Conservation (phyloP, 2,888 invertebrate species). For the Synanthedon tipuliformis region DNA sequence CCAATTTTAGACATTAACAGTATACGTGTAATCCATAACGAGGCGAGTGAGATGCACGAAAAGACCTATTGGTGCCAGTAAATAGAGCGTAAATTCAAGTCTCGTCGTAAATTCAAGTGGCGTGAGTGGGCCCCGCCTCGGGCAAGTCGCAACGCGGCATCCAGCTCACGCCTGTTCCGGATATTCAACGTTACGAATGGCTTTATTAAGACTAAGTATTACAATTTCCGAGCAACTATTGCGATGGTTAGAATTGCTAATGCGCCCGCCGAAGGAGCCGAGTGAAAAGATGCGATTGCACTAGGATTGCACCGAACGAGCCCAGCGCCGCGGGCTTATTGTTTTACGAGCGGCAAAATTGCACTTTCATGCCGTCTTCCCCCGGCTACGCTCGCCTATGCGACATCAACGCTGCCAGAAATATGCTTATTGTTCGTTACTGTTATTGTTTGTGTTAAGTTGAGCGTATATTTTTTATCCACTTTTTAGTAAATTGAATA, state of each 20-base stretch:
- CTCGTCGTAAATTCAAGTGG: slow-evolving; percentile 38
- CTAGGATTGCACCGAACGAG: slow-evolving; percentile 44
- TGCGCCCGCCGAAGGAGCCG: slow-evolving; percentile 38
- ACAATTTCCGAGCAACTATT: slow-evolving; percentile 59
- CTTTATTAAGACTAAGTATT: slow-evolving; percentile 67
- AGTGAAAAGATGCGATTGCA: slow-evolving; percentile 61
- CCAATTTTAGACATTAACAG: too few species aligned
- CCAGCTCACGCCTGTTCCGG: slow-evolving; percentile 44
- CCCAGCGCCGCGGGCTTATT: slow-evolving; percentile 23
- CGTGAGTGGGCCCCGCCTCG: slow-evolving; percentile 29
- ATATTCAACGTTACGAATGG: slow-evolving; percentile 59
- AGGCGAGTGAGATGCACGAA: neutral
- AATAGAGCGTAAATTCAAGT: too few species aligned
- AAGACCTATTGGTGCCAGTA: neutral
- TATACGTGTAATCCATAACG: neutral
- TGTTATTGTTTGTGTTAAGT: slow-evolving; percentile 3
- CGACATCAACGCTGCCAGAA: slow-evolving; percentile 16
- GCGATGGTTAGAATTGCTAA: slow-evolving; percentile 58
- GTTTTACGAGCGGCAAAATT: slow-evolving; percentile 58
- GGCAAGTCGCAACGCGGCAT: slow-evolving; percentile 29
- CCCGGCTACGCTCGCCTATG: slow-evolving; percentile 29
- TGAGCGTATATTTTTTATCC: too few species aligned
- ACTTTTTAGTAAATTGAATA: neutral
- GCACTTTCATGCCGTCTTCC: slow-evolving; percentile 45
- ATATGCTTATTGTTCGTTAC: slow-evolving; percentile 1